Evolutionary conservation across 2,113 vertebrate genomes (phyloP).

Genomic region (Notothenia coriiceps): DNA sequence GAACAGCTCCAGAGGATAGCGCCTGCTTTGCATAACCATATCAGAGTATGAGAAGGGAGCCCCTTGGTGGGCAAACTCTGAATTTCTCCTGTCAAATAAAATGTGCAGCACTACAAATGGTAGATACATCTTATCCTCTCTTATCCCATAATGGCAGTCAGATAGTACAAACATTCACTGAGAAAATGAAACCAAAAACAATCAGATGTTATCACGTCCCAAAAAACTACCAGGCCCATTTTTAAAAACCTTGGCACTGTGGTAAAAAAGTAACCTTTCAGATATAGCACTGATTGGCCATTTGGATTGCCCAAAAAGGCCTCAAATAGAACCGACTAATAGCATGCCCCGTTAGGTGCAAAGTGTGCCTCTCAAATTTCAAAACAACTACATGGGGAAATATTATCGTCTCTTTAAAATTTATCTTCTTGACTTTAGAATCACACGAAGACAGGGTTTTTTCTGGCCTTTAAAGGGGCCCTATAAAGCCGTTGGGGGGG

Average conservation of each 20-base stretch:
- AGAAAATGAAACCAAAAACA: no score
- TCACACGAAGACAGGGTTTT: background rate
- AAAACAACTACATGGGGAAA: background rate
- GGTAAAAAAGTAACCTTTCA: background rate
- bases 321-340: background rate
- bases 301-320: background rate
- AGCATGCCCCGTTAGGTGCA: background rate
- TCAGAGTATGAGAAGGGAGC: slow-evolving; percentile 73
- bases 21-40: slow-evolving; percentile 35
- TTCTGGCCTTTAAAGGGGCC: no score
- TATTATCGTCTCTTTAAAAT: background rate
- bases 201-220: background rate
- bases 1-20: background rate
- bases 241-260: background rate
- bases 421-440: background rate
- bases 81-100: slow-evolving; percentile 46
- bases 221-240: background rate
- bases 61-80: slow-evolving; percentile 75
- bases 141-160: background rate
- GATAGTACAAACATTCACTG: background rate
- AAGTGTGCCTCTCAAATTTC: background rate
- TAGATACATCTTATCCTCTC: background rate
- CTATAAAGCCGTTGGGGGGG: no score
- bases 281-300: background rate
- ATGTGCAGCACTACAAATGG: background rate